Percentiles rank a stretch among this genome's conserved stretches.
phyloP scores from a whole-genome alignment of 2,888 invertebrate genomes.

The Troglohyphantes excavatus region DNA sequence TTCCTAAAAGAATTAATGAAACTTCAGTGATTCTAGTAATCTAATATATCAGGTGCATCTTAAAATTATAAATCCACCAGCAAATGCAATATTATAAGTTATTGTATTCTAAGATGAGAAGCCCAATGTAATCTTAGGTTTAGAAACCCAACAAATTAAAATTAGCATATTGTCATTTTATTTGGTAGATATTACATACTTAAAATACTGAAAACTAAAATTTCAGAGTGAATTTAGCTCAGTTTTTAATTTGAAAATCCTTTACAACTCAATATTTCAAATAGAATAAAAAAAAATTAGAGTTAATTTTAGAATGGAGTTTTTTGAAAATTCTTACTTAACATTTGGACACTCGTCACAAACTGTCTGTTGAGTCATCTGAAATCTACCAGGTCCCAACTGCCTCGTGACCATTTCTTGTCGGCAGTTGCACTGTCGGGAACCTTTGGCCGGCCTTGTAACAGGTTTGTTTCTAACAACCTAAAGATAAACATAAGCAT shows the following conservation, averaged over 20 bases:
- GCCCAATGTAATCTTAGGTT: too few species aligned
- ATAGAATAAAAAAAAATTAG: not conserved
- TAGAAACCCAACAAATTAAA: too few species aligned
- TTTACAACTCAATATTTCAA: not conserved
- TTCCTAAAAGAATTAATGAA: too few species aligned
- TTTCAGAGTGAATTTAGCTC: not conserved
- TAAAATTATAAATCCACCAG: too few species aligned
- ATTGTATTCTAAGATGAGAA: too few species aligned
- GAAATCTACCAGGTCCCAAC: constrained; percentile 95
- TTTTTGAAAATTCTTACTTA: constrained; percentile 86
- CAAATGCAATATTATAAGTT: too few species aligned
- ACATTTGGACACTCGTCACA: constrained; percentile 99
- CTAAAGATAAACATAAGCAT: constrained; percentile 83
- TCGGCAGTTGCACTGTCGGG: constrained; percentile 98
- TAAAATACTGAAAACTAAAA: too few species aligned
- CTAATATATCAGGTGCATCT: too few species aligned
- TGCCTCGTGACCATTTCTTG: constrained; percentile 99
- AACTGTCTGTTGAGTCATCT: constrained; percentile 98
- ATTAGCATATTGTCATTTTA: too few species aligned
- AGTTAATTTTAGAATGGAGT: not conserved
- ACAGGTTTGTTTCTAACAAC: constrained; percentile 99
- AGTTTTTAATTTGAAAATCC: too few species aligned
- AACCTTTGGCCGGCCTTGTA: constrained; percentile 95
- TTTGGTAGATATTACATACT: too few species aligned
- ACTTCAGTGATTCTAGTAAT: too few species aligned